Conservation (phyloP, 2,797 vertebrate genomes). For the Mormyrops attenuatus region DNA sequence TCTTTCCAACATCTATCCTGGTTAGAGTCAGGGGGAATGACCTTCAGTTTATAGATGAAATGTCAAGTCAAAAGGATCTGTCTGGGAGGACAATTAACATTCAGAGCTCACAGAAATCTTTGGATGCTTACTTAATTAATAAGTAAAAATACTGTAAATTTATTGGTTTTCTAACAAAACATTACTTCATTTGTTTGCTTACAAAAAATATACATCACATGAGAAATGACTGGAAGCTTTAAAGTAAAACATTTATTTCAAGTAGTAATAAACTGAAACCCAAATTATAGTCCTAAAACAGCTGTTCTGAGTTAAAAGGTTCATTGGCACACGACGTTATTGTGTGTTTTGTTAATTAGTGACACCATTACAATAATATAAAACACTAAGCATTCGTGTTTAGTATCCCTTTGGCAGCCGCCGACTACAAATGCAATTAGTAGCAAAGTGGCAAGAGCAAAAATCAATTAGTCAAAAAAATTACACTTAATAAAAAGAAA, state of each 20-base stretch:
- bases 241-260: not conserved
- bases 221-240: not conserved
- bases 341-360: not conserved
- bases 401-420: not conserved
- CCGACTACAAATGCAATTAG: not conserved
- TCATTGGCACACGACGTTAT: not conserved
- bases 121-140: not conserved
- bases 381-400: not conserved
- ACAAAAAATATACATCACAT: not conserved
- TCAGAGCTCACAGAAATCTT: not conserved
- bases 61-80: not conserved
- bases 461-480: not conserved
- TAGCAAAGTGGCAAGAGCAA: not conserved
- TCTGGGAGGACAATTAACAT: not conserved
- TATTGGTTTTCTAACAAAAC: not conserved
- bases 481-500: not conserved
- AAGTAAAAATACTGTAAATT: not conserved
- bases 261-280: not conserved
- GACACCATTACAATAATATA: not conserved
- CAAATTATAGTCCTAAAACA: not conserved
- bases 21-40: not conserved
- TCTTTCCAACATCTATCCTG: not conserved
- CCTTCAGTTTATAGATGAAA: not conserved
- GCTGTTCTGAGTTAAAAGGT: not conserved
- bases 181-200: not conserved